Percentiles rank a stretch among this genome's conserved stretches.
These are phyloP conservation scores for Heliornis fulica DNA, from an alignment of 2,113 vertebrate genomes.

Conservation along the genomic window DNA sequence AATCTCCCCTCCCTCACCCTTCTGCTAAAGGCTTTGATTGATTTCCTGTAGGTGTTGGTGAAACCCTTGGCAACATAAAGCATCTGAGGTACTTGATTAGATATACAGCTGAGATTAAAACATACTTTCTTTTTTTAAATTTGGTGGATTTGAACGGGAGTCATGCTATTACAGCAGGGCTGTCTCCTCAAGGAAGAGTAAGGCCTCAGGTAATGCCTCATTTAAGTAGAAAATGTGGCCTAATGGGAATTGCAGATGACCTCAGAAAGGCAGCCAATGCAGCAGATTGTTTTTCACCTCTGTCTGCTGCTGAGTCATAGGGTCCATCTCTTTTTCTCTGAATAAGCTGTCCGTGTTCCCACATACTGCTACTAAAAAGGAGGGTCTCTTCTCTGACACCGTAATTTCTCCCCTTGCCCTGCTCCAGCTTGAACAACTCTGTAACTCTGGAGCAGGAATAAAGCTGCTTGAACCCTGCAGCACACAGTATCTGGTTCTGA, in stretches of 20 bases:
- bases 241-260: not conserved
- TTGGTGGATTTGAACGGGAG: not conserved
- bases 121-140: not conserved
- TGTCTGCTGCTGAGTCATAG: not conserved
- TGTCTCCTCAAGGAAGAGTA: not conserved
- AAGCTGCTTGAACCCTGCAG: not conserved
- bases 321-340: not conserved
- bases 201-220: not conserved
- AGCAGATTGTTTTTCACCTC: not conserved
- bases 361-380: not conserved
- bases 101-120: not conserved
- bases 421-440: not conserved
- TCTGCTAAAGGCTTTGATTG: constrained; percentile 33
- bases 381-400: not conserved
- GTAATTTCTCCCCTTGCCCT: not conserved
- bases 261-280: not conserved
- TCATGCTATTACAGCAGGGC: not conserved
- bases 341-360: not conserved
- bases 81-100: not conserved
- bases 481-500: not conserved
- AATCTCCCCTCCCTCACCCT: constrained; percentile 13
- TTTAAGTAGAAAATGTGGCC: not conserved
- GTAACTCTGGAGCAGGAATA: not conserved
- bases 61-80: constrained; percentile 19
- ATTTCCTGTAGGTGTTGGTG: constrained; percentile 36